Percentiles rank a stretch among this genome's conserved stretches.
Evolutionary conservation across 2,888 invertebrate genomes (phyloP).

Genomic region (Sinodicranocentrus sp.): DNA sequence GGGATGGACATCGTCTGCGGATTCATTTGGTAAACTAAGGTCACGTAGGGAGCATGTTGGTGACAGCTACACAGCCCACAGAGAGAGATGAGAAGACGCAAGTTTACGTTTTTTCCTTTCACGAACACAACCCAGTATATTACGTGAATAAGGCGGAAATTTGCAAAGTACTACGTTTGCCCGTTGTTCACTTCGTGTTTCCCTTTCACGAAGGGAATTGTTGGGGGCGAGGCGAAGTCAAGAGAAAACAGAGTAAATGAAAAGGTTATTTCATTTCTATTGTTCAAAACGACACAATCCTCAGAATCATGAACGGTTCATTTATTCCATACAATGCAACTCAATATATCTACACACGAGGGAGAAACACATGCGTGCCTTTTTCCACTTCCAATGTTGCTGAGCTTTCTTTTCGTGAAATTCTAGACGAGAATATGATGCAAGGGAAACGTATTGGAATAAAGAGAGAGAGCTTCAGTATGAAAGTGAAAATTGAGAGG

Average conservation of each 20-base stretch:
- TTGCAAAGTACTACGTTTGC: no score
- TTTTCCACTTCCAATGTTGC: no score
- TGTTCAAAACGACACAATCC: constrained; percentile 14
- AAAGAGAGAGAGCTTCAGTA: not conserved
- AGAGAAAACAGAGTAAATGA: not conserved
- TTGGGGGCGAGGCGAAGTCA: not conserved
- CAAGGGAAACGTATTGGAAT: no score
- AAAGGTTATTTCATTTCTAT: constrained; percentile 3
- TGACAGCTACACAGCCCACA: constrained; percentile 7
- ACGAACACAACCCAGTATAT: not conserved
- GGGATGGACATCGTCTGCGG: not conserved
- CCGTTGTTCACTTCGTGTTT: no score
- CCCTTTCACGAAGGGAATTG: no score
- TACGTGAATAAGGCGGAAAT: not conserved
- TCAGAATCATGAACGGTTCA: not conserved
- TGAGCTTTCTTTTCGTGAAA: no score
- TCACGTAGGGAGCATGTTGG: constrained; percentile 14
- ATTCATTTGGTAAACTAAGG: not conserved
- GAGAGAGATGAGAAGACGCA: not conserved
- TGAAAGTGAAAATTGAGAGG: not conserved
- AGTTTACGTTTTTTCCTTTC: not conserved
- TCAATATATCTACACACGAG: no score
- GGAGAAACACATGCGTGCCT: no score
- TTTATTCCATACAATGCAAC: not conserved
- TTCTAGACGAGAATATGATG: not conserved